Conservation (phyloP, 1,140 invertebrate species). For the Aphidius gifuensis region DNA sequence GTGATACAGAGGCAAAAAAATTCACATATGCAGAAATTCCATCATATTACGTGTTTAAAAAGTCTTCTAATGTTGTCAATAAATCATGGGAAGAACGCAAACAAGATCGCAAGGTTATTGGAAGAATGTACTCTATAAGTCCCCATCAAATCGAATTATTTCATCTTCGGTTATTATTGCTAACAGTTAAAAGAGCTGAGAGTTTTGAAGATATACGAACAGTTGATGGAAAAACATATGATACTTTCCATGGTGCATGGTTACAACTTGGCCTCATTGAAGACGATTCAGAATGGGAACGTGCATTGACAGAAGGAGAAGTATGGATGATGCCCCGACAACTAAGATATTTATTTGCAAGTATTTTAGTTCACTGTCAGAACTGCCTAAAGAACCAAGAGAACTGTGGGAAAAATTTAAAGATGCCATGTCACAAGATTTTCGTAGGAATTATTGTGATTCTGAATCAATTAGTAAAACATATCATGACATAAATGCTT, state of each 20-base stretch:
- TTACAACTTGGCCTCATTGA: constrained; percentile 16
- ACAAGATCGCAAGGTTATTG: constrained; percentile 13
- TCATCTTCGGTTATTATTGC: constrained; percentile 18
- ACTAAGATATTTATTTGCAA: too few species aligned
- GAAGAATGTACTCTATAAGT: constrained; percentile 26
- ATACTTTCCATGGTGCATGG: constrained; percentile 14
- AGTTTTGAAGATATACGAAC: constrained; percentile 14
- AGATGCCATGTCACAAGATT: too few species aligned
- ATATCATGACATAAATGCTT: too few species aligned
- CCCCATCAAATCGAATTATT: constrained; percentile 22
- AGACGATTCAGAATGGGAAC: constrained; percentile 17
- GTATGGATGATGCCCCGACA: too few species aligned
- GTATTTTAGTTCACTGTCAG: too few species aligned
- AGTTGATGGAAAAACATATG: constrained; percentile 7
- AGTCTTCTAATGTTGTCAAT: too few species aligned
- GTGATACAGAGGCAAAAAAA: constrained; percentile 13
- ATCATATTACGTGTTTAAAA: constrained; percentile 14
- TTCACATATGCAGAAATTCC: constrained; percentile 17
- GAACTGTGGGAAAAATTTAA: too few species aligned
- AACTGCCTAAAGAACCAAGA: too few species aligned
- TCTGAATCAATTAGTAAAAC: too few species aligned
- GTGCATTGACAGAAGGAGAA: constrained; percentile 12
- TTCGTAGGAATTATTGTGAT: too few species aligned
- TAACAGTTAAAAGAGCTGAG: constrained; percentile 15
- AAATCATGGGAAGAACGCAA: constrained; percentile 21